Percentiles rank a stretch among this genome's conserved stretches.
Evolutionary conservation across 2,888 invertebrate species (phyloP).

Genomic region (Malthinus seriepunctatus): DNA sequence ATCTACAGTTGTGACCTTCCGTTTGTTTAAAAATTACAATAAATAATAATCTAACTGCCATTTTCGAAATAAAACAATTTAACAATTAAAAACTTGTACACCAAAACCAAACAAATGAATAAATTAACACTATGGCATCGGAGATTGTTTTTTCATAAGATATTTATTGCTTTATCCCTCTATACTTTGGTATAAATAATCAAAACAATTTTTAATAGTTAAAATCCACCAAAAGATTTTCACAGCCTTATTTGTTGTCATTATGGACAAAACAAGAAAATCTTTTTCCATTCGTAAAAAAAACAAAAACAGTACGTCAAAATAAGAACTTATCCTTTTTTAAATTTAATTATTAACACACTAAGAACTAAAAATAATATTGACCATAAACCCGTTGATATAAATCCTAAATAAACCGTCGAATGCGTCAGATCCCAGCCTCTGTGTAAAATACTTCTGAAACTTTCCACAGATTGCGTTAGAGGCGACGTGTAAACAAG

Average conservation of each 20-base stretch:
- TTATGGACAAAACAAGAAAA: too few relatives aligned
- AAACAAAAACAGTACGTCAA: background rate
- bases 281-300: background rate
- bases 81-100: too few relatives aligned
- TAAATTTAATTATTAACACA: constrained; percentile 77
- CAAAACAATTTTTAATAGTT: background rate
- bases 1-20: too few relatives aligned
- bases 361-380: constrained; percentile 79
- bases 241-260: constrained; percentile 2
- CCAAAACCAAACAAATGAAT: too few relatives aligned
- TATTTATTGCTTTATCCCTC: too few relatives aligned
- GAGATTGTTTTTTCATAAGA: too few relatives aligned
- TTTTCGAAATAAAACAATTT: too few relatives aligned
- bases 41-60: too few relatives aligned
- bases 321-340: constrained; percentile 64
- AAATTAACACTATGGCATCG: too few relatives aligned
- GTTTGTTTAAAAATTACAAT: too few relatives aligned
- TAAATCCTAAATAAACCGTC: constrained; percentile 85
- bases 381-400: constrained; percentile 85
- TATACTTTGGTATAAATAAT: too few relatives aligned
- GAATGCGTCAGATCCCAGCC: constrained; percentile 83
- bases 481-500: constrained; percentile 83
- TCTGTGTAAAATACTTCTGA: constrained; percentile 82
- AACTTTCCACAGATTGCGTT: constrained; percentile 87
- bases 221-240: background rate